Conservation (phyloP, 2,797 vertebrate genomes). For the Etheostoma perlongum region DNA sequence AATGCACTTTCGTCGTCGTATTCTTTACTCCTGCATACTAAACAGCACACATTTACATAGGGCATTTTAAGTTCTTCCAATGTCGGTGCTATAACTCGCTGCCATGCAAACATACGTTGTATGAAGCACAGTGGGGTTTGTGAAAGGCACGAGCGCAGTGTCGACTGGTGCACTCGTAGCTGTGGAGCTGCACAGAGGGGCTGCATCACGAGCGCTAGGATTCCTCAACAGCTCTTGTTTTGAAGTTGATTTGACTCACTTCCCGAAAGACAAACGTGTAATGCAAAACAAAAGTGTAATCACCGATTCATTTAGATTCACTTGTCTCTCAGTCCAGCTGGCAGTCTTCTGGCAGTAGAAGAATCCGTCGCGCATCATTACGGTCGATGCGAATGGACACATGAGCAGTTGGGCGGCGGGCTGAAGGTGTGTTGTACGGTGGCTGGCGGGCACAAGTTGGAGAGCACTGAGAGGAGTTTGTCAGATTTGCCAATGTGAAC, state of each 20-base stretch:
- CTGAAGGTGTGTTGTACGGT: neutral
- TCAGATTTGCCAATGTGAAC: constrained; percentile 48
- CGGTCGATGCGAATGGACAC: constrained; percentile 34
- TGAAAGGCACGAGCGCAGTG: constrained; percentile 31
- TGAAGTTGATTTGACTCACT: constrained; percentile 51
- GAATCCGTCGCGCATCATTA: constrained; percentile 15
- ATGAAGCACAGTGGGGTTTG: constrained; percentile 34
- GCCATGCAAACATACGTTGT: constrained; percentile 41
- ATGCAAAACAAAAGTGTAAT: neutral
- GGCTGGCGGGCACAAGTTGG: constrained; percentile 53
- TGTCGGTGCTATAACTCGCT: constrained; percentile 18
- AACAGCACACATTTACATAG: neutral
- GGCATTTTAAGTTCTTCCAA: neutral
- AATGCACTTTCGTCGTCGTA: constrained; percentile 2
- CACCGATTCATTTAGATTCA: constrained; percentile 8
- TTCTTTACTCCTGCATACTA: constrained; percentile 1
- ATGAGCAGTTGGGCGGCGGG: too few relatives aligned
- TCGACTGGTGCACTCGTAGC: constrained; percentile 44
- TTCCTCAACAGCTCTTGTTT: constrained; percentile 36
- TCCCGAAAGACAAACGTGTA: neutral
- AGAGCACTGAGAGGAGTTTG: constrained; percentile 57
- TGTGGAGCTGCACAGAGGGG: constrained; percentile 44
- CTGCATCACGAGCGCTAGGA: constrained; percentile 15
- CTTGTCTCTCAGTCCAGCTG: constrained; percentile 6
- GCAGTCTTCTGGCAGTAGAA: neutral